A percentile compares a stretch with the other conserved stretches of the same genome.
Evolutionary conservation across 2,888 invertebrate genomes (phyloP).

Genomic region (Lochmaea crataegi): DNA sequence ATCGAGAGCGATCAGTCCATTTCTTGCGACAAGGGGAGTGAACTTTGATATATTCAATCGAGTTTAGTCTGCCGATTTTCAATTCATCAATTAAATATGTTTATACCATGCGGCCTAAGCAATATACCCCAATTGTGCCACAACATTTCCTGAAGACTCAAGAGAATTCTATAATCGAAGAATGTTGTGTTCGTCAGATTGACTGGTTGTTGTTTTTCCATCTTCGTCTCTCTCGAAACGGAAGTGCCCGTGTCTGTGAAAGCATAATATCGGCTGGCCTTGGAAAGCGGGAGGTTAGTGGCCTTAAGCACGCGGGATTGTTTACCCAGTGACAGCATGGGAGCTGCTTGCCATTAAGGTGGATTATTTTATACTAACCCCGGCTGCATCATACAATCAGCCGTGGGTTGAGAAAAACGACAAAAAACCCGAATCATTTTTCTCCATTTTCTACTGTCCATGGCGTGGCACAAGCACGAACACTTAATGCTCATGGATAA

Average conservation of each 20-base stretch:
- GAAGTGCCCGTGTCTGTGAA: constrained; percentile 61
- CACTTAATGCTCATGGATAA: constrained; percentile 80
- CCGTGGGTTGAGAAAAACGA: constrained; percentile 38
- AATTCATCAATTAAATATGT: constrained; percentile 39
- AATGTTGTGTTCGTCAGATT: constrained; percentile 52
- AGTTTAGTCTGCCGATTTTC: constrained; percentile 20
- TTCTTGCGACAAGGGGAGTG: constrained; percentile 61
- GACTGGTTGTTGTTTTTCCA: constrained; percentile 60
- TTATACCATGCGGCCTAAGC: constrained; percentile 43
- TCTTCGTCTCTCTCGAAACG: constrained; percentile 60
- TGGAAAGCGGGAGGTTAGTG: constrained; percentile 64
- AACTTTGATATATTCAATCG: constrained; percentile 35
- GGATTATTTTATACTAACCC: constrained; percentile 38
- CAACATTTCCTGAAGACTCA: constrained; percentile 31
- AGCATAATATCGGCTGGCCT: constrained; percentile 63
- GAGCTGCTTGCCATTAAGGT: constrained; percentile 53
- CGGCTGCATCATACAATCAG: constrained; percentile 43
- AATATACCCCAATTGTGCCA: constrained; percentile 33
- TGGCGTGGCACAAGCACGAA: constrained; percentile 82
- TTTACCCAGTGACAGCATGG: constrained; percentile 64
- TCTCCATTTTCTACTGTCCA: constrained; percentile 66
- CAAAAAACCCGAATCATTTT: constrained; percentile 22
- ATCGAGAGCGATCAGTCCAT: constrained; percentile 67
- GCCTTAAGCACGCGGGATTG: constrained; percentile 66
- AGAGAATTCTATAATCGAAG: constrained; percentile 33